A percentile compares a stretch with the other conserved stretches of the same genome.
Conservation (phyloP, 2,797 vertebrate genomes). For the Hippocampus kuda region DNA sequence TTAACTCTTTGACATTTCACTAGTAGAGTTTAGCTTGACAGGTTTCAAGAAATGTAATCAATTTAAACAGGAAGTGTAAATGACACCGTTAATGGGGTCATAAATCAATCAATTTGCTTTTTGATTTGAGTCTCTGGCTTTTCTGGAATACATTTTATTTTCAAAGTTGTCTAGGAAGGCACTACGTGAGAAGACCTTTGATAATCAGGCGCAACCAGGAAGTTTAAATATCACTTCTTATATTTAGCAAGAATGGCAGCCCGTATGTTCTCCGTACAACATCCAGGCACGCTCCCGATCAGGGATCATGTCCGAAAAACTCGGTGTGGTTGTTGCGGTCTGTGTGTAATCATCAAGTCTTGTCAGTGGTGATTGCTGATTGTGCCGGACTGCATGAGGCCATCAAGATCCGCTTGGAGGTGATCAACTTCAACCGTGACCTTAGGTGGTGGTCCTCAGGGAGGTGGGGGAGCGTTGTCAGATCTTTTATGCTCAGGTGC, state of each 20-base stretch:
- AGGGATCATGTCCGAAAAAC: background rate
- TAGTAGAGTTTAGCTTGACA: background rate
- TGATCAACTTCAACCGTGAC: conserved; percentile 13
- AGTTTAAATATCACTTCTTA: background rate
- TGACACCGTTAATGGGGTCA: background rate
- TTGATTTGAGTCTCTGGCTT: background rate
- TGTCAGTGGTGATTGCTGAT: conserved; percentile 55
- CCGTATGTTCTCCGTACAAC: background rate
- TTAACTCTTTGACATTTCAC: background rate
- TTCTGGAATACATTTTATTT: background rate
- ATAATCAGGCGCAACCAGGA: background rate
- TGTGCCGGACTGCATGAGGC: conserved; percentile 47
- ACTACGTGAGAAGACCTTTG: no score
- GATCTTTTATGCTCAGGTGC: background rate
- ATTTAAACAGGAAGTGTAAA: background rate
- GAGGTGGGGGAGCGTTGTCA: conserved; percentile 12
- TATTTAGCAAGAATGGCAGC: background rate
- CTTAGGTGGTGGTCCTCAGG: conserved; percentile 11
- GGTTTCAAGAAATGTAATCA: background rate
- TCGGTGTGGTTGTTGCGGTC: conserved; percentile 18
- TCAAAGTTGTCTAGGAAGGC: background rate
- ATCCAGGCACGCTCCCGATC: background rate
- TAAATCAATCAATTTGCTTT: background rate
- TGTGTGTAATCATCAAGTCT: conserved; percentile 51
- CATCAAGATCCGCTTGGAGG: conserved; percentile 45